Conservation (phyloP, 2,797 vertebrate genomes). For the Tinamus major region DNA sequence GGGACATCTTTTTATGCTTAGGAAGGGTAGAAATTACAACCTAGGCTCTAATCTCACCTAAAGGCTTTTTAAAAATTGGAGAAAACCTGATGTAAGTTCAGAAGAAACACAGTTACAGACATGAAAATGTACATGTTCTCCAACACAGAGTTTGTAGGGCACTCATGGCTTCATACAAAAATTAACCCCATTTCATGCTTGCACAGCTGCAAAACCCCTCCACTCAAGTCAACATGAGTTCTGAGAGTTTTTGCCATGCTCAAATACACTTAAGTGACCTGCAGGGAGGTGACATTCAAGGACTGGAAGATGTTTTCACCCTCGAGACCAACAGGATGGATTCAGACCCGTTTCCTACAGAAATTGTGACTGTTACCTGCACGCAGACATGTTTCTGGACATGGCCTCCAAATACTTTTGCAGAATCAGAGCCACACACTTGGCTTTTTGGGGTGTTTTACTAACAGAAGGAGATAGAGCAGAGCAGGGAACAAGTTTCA, state of each 20-base stretch:
- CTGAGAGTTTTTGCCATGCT: background rate
- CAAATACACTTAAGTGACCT: background rate
- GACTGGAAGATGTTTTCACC: background rate
- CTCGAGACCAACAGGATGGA: background rate
- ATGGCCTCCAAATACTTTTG: accelerated
- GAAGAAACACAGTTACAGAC: background rate
- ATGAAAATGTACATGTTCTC: background rate
- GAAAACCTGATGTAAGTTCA: background rate
- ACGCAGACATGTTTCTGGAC: background rate
- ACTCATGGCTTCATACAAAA: background rate
- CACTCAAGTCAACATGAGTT: background rate
- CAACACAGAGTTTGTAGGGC: background rate
- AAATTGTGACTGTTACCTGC: accelerated
- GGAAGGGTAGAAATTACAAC: background rate
- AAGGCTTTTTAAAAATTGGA: background rate
- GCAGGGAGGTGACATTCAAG: background rate
- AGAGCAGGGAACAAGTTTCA: background rate
- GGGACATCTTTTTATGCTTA: background rate
- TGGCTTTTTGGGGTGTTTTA: background rate
- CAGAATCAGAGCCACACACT: background rate
- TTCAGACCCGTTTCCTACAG: background rate
- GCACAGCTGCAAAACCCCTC: background rate
- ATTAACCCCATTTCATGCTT: accelerated
- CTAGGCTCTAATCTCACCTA: background rate
- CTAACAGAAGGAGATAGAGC: background rate